Conservation (phyloP, 2,113 vertebrate genomes). For the Limanda limanda region DNA sequence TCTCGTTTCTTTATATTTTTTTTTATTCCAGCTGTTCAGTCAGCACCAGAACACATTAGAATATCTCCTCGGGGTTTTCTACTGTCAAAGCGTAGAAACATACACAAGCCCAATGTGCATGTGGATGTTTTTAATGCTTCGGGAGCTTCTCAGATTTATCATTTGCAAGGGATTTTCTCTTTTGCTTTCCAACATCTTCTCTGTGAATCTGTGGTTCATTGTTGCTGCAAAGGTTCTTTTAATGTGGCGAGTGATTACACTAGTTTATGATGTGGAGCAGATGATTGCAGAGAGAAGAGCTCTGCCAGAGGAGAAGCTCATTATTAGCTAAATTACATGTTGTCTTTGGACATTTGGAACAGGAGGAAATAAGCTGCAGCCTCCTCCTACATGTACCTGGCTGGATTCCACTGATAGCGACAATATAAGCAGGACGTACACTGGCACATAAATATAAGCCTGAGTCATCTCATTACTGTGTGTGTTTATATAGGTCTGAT, state of each 20-base stretch:
- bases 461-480: not conserved
- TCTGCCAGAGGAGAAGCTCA: not conserved
- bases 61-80: not conserved
- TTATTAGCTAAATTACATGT: slow-evolving; percentile 11
- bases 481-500: not conserved
- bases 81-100: too few relatives aligned
- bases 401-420: not conserved
- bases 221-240: not conserved
- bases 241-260: not conserved
- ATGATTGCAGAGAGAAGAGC: not conserved
- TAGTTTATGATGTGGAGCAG: not conserved
- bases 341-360: not conserved
- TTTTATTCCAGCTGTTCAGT: slow-evolving; percentile 24
- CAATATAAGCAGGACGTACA: not conserved
- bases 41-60: slow-evolving; percentile 4
- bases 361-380: not conserved
- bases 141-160: too few relatives aligned
- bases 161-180: too few relatives aligned
- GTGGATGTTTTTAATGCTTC: too few relatives aligned
- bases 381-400: not conserved
- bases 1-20: not conserved
- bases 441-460: not conserved
- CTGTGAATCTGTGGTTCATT: not conserved
- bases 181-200: not conserved
- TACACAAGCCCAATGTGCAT: too few relatives aligned